A percentile compares a stretch with the other conserved stretches of the same genome.
Conservation (phyloP, 2,888 invertebrate genomes). For the Piscicola geometra region DNA sequence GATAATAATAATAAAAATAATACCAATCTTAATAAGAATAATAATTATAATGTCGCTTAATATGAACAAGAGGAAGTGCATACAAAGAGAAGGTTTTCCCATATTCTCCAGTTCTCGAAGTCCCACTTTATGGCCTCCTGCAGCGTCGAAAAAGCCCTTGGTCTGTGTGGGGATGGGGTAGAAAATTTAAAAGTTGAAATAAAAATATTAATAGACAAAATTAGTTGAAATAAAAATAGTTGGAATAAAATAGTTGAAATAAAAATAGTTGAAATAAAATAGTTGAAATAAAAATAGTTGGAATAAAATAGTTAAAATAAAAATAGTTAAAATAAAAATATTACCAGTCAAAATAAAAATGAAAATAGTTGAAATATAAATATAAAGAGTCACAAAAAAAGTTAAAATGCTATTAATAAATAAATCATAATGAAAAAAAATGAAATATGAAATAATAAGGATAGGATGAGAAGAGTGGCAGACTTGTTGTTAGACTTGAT, state of each 20-base stretch:
- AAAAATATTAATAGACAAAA: too few species aligned
- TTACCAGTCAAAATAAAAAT: neutral
- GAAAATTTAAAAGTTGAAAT: too few species aligned
- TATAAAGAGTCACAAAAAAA: neutral
- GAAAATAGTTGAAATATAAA: too few species aligned
- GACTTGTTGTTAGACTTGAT: constrained; percentile 78
- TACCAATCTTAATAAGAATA: too few species aligned
- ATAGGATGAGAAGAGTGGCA: constrained; percentile 40
- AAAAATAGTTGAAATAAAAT: too few species aligned
- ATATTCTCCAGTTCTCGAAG: constrained; percentile 82
- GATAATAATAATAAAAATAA: neutral
- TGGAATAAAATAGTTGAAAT: too few species aligned
- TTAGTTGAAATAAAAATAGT: too few species aligned
- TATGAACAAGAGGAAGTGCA: too few species aligned
- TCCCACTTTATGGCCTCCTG: constrained; percentile 85
- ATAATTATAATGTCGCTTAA: neutral
- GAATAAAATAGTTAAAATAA: neutral
- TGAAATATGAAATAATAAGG: neutral
- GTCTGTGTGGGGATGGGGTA: constrained; percentile 46
- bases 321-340: neutral
- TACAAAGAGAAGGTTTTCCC: constrained; percentile 79
- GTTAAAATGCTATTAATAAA: neutral
- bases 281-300: too few species aligned
- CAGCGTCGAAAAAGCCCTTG: constrained; percentile 73
- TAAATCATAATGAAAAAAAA: neutral